Evolutionary conservation across 1,140 invertebrate species (phyloP).

Genomic region (Bombus soroeensis): DNA sequence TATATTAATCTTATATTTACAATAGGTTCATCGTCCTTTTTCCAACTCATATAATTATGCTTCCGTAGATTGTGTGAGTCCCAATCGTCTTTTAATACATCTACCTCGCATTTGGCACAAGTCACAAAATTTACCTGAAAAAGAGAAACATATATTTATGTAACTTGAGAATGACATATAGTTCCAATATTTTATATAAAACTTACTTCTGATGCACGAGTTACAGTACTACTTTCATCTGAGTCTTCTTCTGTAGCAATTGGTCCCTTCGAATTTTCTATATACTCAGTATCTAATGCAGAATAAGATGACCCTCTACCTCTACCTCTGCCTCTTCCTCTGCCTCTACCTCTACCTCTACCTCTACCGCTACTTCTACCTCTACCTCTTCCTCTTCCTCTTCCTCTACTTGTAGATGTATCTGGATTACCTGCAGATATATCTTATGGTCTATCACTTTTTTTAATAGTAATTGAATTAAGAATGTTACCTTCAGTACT

Average conservation of each 20-base stretch:
- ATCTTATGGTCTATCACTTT: constrained; percentile 11
- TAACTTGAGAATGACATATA: neutral
- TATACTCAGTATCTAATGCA: constrained; percentile 45
- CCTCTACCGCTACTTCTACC: constrained; percentile 38
- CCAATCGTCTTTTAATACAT: constrained; percentile 77
- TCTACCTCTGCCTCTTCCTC: constrained; percentile 42
- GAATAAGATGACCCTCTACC: constrained; percentile 16
- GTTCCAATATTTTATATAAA: constrained; percentile 17
- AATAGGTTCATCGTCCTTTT: constrained; percentile 74
- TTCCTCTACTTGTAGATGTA: constrained; percentile 7
- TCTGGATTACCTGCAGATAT: constrained; percentile 13
- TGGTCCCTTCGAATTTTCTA: constrained; percentile 30
- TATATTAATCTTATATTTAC: constrained; percentile 66
- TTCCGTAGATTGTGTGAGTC: constrained; percentile 78
- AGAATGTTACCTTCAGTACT: constrained; percentile 20
- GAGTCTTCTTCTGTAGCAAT: neutral
- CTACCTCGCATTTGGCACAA: constrained; percentile 73
- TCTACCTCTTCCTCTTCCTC: constrained; percentile 22
- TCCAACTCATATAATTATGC: constrained; percentile 83
- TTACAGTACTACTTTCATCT: neutral
- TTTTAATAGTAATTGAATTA: constrained; percentile 8
- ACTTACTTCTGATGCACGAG: constrained; percentile 18
- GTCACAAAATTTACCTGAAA: constrained; percentile 53
- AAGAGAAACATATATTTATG: neutral
- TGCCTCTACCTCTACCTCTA: constrained; percentile 24